These are phyloP conservation scores for Seriola quinqueradiata DNA, from an alignment of 2,113 vertebrate species.

Conservation along the genomic window DNA sequence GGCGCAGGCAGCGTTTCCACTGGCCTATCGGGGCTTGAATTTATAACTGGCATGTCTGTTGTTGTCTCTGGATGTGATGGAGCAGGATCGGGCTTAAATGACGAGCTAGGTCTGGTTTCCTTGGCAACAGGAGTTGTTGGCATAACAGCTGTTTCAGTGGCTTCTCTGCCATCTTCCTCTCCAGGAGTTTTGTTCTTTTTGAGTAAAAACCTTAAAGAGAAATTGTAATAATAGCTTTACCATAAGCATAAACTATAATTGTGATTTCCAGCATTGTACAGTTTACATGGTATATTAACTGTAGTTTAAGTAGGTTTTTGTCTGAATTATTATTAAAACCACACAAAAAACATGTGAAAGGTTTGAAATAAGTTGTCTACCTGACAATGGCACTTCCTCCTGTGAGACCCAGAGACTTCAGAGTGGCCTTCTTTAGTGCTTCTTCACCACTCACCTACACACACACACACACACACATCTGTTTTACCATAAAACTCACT, in stretches of 20 bases:
- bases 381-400: constrained; percentile 94
- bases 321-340: background rate
- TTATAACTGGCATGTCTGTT: constrained; percentile 14
- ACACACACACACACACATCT: constrained; percentile 31
- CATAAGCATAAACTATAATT: background rate
- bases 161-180: constrained; percentile 42
- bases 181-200: constrained; percentile 68
- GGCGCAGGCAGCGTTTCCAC: constrained; percentile 23
- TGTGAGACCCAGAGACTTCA: constrained; percentile 93
- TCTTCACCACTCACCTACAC: constrained; percentile 88
- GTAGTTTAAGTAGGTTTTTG: background rate
- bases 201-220: constrained; percentile 77
- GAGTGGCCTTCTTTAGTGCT: constrained; percentile 87
- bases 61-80: constrained; percentile 15
- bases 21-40: constrained; percentile 7
- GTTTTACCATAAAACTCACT: constrained; percentile 34
- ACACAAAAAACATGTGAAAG: background rate
- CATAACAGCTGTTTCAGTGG: constrained; percentile 33
- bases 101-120: constrained; percentile 26
- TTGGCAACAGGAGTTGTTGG: constrained; percentile 42
- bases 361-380: constrained; percentile 70
- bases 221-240: background rate
- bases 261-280: background rate
- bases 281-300: background rate
- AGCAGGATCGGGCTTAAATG: constrained; percentile 11